Conservation (phyloP, 1,140 invertebrate species). For the Heterodera schachtii region DNA sequence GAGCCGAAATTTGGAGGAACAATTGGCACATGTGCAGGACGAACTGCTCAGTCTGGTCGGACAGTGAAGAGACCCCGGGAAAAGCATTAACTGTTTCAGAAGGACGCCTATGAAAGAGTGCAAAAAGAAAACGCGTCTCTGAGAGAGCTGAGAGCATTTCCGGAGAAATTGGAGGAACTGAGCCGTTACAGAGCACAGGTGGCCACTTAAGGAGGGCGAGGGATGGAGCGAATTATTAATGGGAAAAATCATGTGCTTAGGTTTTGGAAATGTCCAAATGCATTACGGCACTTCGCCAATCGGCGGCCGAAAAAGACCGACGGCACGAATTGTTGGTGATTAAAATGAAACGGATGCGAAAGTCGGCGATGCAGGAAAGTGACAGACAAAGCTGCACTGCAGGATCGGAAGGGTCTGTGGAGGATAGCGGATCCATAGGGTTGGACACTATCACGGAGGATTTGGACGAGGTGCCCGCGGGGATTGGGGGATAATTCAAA, state of each 20-base stretch:
- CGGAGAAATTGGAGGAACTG: constrained; percentile 63
- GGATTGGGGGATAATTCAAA: constrained; percentile 11
- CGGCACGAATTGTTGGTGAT: constrained; percentile 58
- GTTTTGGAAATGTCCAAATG: constrained; percentile 63
- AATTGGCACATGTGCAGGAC: constrained; percentile 54
- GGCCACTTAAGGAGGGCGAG: neutral
- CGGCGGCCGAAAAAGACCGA: constrained; percentile 58
- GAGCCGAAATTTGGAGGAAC: constrained; percentile 56
- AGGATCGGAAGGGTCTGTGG: constrained; percentile 58
- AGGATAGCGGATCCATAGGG: constrained; percentile 40
- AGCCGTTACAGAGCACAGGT: constrained; percentile 54
- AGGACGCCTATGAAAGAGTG: constrained; percentile 59
- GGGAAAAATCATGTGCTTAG: neutral
- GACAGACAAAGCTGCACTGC: constrained; percentile 52
- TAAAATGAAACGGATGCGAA: constrained; percentile 48
- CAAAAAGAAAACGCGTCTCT: constrained; percentile 55
- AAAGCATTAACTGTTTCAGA: constrained; percentile 41
- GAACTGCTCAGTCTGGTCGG: constrained; percentile 58
- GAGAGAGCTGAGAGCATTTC: constrained; percentile 59
- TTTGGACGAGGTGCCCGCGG: constrained; percentile 57
- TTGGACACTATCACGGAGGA: constrained; percentile 62
- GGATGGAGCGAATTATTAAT: neutral
- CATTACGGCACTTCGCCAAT: constrained; percentile 60
- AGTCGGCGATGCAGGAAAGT: constrained; percentile 46
- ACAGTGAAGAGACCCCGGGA: neutral